Evolutionary conservation across 2,888 invertebrate species (phyloP), one percentile per base, ranked within the genome.

Genomic region (Pachliopta kotzebuea): DNA sequence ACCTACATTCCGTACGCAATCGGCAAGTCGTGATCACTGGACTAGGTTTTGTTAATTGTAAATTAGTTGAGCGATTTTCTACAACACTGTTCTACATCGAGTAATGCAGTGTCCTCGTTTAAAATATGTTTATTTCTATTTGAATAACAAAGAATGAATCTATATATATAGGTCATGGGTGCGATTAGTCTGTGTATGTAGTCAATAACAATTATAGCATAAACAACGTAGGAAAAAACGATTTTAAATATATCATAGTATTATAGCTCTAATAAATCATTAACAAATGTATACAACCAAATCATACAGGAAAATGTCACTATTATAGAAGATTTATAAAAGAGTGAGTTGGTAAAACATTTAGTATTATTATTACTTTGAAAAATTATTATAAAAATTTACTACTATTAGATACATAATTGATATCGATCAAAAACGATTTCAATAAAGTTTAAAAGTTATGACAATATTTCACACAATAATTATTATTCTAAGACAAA

Each of bases 1-100:
- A 82, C 82, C 82, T 84, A 84, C 80, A 70, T 67, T 69, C 65
- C 66, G 67, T 68, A 70, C 70, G 70, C 69, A 67, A 68, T 64
- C 65, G 65, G 70, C 67, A 64, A 69, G 70, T 66, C 45, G 58
- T 63, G 65, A 63, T 53, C 23, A 52, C 53, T 23, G 64, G 37
- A 62, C 61, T 65, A 65, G 61, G 61, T 61, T 65, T 65, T 18
- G 53, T 59, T 60, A 17, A 60, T 63, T 62, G 52, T 62, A 56
- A 60, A 67, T 60, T 65, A 49, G 61, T 55, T 61, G 20, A 42
- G 31, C 37, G 50, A 53, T 68, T 56, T 58, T 50, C 53, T 60
- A 23, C 62, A 53, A 60, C 57, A 37, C 23, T 29, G 42, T 52
- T 49, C 53, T 37, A 29, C 17, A 56, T 56, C 37, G 52, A 23